Base-by-base conservation (phyloP, 1,140 invertebrate genomes). In the Formica selysi region DNA sequence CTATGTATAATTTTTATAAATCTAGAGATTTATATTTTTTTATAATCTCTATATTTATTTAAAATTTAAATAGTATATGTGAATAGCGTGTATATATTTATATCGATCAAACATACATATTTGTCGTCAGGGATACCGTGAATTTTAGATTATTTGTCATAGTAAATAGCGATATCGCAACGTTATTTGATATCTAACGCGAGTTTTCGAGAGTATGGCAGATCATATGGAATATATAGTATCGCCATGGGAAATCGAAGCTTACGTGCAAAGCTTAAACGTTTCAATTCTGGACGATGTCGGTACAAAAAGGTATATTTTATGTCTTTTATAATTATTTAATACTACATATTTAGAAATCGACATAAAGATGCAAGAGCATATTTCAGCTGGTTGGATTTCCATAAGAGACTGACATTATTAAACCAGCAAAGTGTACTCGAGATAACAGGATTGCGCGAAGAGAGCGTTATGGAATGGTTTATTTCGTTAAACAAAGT, bases 391-490 rank as follows among this genome's bases (percentile, higher is more conserved):
- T 98, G 97, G 97, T 94, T 97, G 59, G 97, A 98, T 90, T 97
- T 96, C 93, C 97, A 98, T 89, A 96, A 97, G 91, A 96, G 96
- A 87, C 92, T 98, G 4, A 96, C 98, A 88, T 97, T 98, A 92
- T 92, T 98, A n/a, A 97, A 97, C 87, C 97, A 98, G 92, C 97
- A 98, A 95, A 97, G 97, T 48, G 96, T 97, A 86, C 94, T 98
- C 29, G 97, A 98, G 95, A 96, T 97, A 29, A 95, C 95, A 16
- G 94, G 95, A 36, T 93, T 97, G 87, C 96, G 96, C 70, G 97
- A 98, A 91, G 97, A 98, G 94, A 95, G 96, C 41, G 96, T 97
- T 0, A 97, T 97, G 93, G 97, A 98, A 94, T 96, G 95, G 48
- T 95, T 97, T 48, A 95, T 97, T 81, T 96, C 95, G 29, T 95